Percentiles rank a stretch among this genome's conserved stretches.
Evolutionary conservation across 2,797 vertebrate species (phyloP).

Genomic region (Sebastolobus alascanus): DNA sequence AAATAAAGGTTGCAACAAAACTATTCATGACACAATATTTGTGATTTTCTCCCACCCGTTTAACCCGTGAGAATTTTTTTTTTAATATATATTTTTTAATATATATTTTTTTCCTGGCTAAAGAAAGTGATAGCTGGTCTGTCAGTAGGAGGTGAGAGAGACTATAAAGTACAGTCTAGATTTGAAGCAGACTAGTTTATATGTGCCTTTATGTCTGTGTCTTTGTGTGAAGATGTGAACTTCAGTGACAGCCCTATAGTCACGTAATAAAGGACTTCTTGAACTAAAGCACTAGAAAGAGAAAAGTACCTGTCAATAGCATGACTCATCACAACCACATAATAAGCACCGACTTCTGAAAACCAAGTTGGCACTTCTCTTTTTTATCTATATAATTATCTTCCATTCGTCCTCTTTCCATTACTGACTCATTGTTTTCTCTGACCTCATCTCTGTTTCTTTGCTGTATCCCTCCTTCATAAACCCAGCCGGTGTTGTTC

Average conservation of each 20-base stretch:
- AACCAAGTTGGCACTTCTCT: conserved; percentile 31
- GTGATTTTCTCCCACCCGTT: no score
- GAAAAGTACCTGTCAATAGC: conserved; percentile 47
- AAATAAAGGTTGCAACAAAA: no score
- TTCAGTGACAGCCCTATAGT: conserved; percentile 4
- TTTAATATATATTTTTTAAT: background rate
- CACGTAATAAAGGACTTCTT: conserved; percentile 30
- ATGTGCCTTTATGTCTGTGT: background rate
- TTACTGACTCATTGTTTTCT: conserved; percentile 59
- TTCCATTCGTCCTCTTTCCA: conserved; percentile 25
- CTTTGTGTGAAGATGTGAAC: conserved; percentile 22
- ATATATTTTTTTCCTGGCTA: background rate
- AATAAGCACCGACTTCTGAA: conserved; percentile 43
- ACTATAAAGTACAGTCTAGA: background rate
- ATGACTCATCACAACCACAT: conserved; percentile 57
- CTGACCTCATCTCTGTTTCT: conserved; percentile 44
- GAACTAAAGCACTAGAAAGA: conserved; percentile 12
- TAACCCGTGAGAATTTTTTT: no score
- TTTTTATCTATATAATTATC: conserved; percentile 40
- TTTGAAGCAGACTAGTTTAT: background rate
- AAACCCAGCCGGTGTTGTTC: conserved; percentile 26
- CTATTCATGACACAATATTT: no score
- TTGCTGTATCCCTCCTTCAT: conserved; percentile 45
- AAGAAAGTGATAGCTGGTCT: background rate
- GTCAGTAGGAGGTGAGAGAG: background rate